Evolutionary conservation across 2,113 vertebrate genomes (phyloP).

Genomic region (Marcusenius ussheri): DNA sequence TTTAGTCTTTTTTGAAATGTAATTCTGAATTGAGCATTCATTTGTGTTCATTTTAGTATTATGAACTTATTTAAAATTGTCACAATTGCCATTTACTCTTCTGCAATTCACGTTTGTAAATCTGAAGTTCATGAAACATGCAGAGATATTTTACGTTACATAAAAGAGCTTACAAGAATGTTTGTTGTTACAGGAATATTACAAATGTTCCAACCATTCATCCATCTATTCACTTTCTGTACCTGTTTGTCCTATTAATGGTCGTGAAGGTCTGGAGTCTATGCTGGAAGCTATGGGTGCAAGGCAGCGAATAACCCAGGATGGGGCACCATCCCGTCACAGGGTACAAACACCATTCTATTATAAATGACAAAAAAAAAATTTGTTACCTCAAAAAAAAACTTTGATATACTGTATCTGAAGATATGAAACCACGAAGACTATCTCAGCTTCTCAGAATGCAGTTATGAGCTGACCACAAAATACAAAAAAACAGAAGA

Average conservation of each 20-base stretch:
- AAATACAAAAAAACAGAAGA: background rate
- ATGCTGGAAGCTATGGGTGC: background rate
- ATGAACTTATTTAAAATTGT: background rate
- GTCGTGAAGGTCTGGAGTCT: background rate
- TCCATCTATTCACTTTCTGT: background rate
- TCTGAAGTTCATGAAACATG: background rate
- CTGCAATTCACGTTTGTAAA: background rate
- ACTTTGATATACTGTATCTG: background rate
- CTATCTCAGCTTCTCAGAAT: background rate
- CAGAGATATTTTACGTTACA: background rate
- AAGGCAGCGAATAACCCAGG: background rate
- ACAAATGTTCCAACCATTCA: background rate
- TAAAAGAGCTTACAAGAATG: background rate
- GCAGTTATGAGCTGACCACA: background rate
- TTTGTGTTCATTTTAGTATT: background rate
- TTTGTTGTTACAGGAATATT: background rate
- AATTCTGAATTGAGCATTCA: background rate
- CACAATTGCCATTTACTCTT: background rate
- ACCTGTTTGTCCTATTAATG: background rate
- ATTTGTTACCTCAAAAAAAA: background rate
- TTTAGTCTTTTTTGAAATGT: background rate
- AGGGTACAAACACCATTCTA: background rate
- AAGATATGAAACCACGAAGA: background rate
- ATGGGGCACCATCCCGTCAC: background rate
- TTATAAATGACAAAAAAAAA: background rate